These are phyloP conservation scores for Myrmecobius fasciatus DNA, from an alignment of 2,113 vertebrate genomes.

Conservation along the genomic window DNA sequence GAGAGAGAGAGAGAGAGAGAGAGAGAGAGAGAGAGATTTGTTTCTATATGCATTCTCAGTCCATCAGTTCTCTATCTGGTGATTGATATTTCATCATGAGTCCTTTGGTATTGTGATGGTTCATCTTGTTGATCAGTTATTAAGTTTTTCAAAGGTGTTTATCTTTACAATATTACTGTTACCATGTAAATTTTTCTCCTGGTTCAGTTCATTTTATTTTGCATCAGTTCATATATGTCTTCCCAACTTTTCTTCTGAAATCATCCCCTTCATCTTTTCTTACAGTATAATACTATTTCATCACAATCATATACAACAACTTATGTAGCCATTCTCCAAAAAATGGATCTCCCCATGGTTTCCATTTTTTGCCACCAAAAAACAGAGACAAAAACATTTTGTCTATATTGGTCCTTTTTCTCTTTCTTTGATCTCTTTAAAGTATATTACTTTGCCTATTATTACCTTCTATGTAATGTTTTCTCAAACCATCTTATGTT, in stretches of 20 bases:
- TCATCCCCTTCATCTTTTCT: not conserved
- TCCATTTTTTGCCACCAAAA: not conserved
- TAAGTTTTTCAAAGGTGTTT: not conserved
- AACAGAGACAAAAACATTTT: not conserved
- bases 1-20: no score
- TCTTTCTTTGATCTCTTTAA: not conserved
- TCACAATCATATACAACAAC: not conserved
- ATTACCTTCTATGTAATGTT: not conserved
- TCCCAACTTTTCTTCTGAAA: not conserved
- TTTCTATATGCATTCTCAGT: not conserved
- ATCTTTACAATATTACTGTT: not conserved
- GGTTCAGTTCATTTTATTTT: not conserved
- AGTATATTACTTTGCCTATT: not conserved
- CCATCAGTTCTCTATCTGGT: not conserved
- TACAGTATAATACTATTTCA: not conserved
- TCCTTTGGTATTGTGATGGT: not conserved
- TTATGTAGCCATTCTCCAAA: not conserved
- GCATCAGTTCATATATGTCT: not conserved
- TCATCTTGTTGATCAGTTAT: not conserved
- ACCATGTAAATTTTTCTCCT: not conserved
- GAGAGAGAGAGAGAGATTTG: not conserved
- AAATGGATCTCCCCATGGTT: not conserved
- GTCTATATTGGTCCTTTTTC: not conserved
- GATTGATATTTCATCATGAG: not conserved
- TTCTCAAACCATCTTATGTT: not conserved